These are phyloP conservation scores for Drosophila mimica DNA, from an alignment of 2,888 invertebrate species.

Conservation along the genomic window DNA sequence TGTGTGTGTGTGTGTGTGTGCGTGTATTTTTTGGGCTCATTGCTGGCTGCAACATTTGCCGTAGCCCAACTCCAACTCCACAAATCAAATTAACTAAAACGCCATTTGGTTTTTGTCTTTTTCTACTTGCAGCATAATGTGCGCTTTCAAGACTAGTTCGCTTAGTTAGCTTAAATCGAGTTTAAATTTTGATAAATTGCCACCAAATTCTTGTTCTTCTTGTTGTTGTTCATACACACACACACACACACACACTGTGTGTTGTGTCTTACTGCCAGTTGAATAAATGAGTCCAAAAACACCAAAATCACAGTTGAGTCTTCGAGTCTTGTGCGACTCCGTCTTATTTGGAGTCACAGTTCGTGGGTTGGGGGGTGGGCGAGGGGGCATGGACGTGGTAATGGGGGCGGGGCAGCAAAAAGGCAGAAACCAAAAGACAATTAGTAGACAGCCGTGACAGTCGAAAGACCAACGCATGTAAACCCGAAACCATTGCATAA, in stretches of 20 bases:
- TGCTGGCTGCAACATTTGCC: constrained; percentile 29
- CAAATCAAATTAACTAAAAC: constrained; percentile 80
- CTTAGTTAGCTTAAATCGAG: constrained; percentile 73
- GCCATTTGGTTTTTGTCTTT: constrained; percentile 82
- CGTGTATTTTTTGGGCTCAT: constrained; percentile 11
- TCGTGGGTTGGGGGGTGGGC: not conserved
- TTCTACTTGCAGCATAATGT: constrained; percentile 80
- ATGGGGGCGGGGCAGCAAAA: constrained; percentile 45
- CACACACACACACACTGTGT: constrained; percentile 1
- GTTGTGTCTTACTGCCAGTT: constrained; percentile 32
- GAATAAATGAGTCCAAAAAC: constrained; percentile 51
- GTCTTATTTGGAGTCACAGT: constrained; percentile 12
- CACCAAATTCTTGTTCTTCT: constrained; percentile 40
- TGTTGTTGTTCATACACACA: constrained; percentile 22
- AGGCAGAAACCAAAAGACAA: constrained; percentile 79
- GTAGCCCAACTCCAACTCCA: constrained; percentile 42
- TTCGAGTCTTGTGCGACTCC: not conserved
- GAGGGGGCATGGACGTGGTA: not conserved
- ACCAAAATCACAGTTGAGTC: constrained; percentile 3
- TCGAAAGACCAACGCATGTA: constrained; percentile 33
- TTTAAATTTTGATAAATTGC: constrained; percentile 78
- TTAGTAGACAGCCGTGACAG: constrained; percentile 72
- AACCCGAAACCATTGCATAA: constrained; percentile 67
- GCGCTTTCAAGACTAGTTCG: constrained; percentile 78
- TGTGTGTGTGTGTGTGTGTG: not conserved